Evolutionary conservation across 1,140 invertebrate genomes (phyloP), one percentile per base, ranked within the genome.

Genomic region (Hypothenemus hampei): DNA sequence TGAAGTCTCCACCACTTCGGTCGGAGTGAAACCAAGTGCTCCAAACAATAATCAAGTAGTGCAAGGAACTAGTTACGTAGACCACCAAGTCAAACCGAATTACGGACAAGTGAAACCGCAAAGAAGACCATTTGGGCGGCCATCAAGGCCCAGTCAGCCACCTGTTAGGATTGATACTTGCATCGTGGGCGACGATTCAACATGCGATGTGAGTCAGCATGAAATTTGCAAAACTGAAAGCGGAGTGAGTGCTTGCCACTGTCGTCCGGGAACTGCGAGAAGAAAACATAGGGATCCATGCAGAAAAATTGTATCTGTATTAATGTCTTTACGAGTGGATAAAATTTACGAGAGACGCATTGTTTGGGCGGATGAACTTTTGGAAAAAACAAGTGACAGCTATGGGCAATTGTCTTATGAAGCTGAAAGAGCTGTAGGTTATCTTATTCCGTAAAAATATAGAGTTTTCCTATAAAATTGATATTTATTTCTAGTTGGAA

Each of bases 171-270:
- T 96, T 49, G 92, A 96, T 69, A 95, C 92, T 7, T 96, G 92
- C 64, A 94, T 94, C 19, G 91, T 94, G 1, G 92, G 91, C 2
- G 91, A 96, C 60, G 88, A 92, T 60, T 85, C 86, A n/a, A 94
- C 92, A 0, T 96, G 92, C 63, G 90, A 93, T 65, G 77, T 81
- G 37, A 84, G 86, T 18, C 86, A 92, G 69, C 87, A 92, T 65
- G 92, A 95, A 66, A 81, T 83, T 37, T 96, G 92, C 69, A 81
- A 84, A 53, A 94, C 90, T 0, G 88, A 94, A 72, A 80, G 80
- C 55, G 91, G 91, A 3, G 91, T 94, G n/a, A 93, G 89, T 7
- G 89, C 89, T 45, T 96, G 93, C 67, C 85, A 90, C 57, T 96
- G 93, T 67, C 76, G 89, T 53, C 87, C 88, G 51, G 81, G 92